phyloP scores from a whole-genome alignment of 2,888 invertebrate genomes.

The Stegana nigrithorax region DNA sequence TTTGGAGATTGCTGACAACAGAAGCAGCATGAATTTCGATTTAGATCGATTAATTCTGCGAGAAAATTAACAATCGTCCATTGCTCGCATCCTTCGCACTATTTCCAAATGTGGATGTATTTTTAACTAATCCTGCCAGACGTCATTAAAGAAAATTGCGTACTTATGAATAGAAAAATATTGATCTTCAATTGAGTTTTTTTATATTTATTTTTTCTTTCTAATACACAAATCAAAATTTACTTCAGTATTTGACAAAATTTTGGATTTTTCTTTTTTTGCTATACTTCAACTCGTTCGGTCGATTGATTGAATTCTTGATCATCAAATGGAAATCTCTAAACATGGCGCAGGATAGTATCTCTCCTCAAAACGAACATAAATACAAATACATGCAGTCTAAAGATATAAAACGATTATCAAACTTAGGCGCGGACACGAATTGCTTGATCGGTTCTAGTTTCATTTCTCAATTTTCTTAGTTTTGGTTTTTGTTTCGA shows the following conservation, averaged over 20 bases:
- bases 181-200: slow-evolving; percentile 10
- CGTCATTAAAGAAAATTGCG: too few species aligned
- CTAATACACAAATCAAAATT: slow-evolving; percentile 10
- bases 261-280: slow-evolving; percentile 26
- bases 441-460: too few species aligned
- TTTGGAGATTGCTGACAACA: too few species aligned
- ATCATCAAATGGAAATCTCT: slow-evolving; percentile 27
- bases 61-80: too few species aligned
- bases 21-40: too few species aligned
- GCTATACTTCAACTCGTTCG: neutral
- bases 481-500: too few species aligned
- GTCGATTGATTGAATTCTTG: slow-evolving; percentile 15
- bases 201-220: neutral
- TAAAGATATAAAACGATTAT: neutral
- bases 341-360: slow-evolving; percentile 32
- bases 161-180: too few species aligned
- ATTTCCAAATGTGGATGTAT: too few species aligned
- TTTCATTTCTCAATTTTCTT: too few species aligned
- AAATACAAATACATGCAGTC: slow-evolving; percentile 15
- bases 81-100: too few species aligned
- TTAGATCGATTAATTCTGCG: too few species aligned
- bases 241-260: slow-evolving; percentile 37
- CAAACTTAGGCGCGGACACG: neutral
- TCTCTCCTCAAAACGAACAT: slow-evolving; percentile 32
- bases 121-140: too few species aligned